Percentiles rank a stretch among this genome's conserved stretches.
Evolutionary conservation across 2,113 vertebrate species (phyloP).

Genomic region (Scopus umbretta): DNA sequence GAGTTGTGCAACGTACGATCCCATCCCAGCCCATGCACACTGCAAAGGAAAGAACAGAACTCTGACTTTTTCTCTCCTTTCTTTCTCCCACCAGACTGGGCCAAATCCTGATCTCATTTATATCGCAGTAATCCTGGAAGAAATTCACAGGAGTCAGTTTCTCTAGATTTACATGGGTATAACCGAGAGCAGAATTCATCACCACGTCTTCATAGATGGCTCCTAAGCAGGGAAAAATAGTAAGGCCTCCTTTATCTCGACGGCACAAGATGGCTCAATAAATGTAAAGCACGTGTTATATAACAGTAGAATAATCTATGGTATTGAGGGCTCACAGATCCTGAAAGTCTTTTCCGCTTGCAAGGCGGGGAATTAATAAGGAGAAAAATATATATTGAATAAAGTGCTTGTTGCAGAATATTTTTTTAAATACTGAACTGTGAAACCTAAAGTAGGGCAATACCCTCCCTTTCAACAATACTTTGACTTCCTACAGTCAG

Average conservation of each 20-base stretch:
- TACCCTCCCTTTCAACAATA: constrained; percentile 63
- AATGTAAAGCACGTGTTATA: constrained; percentile 39
- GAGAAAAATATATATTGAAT: constrained; percentile 50
- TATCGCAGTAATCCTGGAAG: neutral
- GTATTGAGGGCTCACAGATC: neutral
- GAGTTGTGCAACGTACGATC: accelerated
- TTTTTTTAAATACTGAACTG: constrained; percentile 54
- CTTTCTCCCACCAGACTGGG: neutral
- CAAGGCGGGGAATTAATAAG: constrained; percentile 9
- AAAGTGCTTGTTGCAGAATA: constrained; percentile 57
- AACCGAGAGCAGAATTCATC: neutral
- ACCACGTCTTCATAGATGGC: neutral
- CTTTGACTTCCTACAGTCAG: constrained; percentile 65
- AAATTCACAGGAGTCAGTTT: neutral
- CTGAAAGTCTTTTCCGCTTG: constrained; percentile 1
- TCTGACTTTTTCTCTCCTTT: neutral
- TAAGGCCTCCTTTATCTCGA: constrained; percentile 35
- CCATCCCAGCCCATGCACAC: neutral
- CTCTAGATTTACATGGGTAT: neutral
- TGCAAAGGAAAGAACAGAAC: neutral
- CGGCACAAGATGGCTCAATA: constrained; percentile 35
- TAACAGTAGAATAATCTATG: constrained; percentile 51
- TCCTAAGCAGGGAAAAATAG: constrained; percentile 17
- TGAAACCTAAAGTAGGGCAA: constrained; percentile 66
- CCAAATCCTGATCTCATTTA: neutral